A percentile compares a stretch with the other conserved stretches of the same genome.
phyloP scores from a whole-genome alignment of 2,113 vertebrate genomes.

The Fulmarus glacialis region DNA sequence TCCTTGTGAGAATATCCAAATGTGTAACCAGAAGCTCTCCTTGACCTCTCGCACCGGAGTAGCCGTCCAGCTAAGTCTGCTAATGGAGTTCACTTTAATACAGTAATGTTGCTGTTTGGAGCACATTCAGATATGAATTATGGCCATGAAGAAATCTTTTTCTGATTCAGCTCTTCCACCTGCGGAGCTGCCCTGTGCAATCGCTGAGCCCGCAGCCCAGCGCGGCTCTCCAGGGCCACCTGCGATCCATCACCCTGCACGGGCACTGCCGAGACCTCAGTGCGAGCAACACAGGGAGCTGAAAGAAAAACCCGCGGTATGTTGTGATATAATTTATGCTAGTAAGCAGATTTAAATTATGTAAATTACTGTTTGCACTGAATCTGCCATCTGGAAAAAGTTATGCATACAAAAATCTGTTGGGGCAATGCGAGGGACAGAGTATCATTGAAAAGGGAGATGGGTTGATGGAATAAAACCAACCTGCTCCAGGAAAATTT shows the following conservation, averaged over 20 bases:
- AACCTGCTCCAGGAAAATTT: background rate
- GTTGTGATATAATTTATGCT: constrained; percentile 15
- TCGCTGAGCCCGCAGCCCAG: background rate
- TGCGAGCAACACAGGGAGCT: background rate
- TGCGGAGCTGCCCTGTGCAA: background rate
- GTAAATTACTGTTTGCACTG: constrained; percentile 49
- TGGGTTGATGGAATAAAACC: background rate
- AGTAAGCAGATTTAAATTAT: constrained; percentile 60
- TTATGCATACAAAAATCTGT: constrained; percentile 28
- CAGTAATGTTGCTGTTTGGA: background rate
- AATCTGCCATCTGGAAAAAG: constrained; percentile 58
- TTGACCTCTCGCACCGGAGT: background rate
- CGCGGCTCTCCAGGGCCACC: background rate
- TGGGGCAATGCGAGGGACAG: background rate
- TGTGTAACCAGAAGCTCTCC: background rate
- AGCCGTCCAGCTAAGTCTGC: background rate
- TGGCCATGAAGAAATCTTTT: background rate
- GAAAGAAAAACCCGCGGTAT: background rate
- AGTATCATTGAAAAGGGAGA: background rate
- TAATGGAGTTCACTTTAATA: background rate
- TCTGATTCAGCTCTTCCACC: background rate
- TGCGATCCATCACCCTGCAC: accelerated
- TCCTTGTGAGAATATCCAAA: background rate
- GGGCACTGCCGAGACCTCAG: background rate
- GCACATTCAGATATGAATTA: background rate